These are phyloP conservation scores for Pararge aegeria DNA, from an alignment of 1,140 invertebrate species.

Conservation along the genomic window DNA sequence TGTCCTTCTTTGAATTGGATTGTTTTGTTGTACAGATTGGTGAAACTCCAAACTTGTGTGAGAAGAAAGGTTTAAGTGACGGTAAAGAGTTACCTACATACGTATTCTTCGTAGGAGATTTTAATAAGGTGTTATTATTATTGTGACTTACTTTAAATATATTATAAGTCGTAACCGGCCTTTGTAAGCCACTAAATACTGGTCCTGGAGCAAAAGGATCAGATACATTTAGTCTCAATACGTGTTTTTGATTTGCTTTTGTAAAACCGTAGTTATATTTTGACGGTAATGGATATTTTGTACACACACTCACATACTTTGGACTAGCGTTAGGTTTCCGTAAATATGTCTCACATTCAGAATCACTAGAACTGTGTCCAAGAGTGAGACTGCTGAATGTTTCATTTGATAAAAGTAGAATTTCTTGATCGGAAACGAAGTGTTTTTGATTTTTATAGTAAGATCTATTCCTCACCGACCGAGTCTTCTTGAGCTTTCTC, in stretches of 20 bases:
- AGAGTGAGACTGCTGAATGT: constrained; percentile 73
- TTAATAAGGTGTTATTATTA: constrained; percentile 67
- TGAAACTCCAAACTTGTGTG: constrained; percentile 73
- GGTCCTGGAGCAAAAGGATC: constrained; percentile 77
- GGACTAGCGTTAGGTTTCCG: constrained; percentile 64
- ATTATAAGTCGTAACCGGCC: constrained; percentile 66
- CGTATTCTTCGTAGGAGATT: constrained; percentile 57
- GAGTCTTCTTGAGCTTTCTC: constrained; percentile 77
- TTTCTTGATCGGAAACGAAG: constrained; percentile 79
- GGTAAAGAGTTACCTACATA: constrained; percentile 52
- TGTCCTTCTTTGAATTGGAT: constrained; percentile 53
- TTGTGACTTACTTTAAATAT: constrained; percentile 73
- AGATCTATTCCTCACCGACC: constrained; percentile 76
- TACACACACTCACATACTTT: constrained; percentile 68
- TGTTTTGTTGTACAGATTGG: constrained; percentile 55
- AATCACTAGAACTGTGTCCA: constrained; percentile 75
- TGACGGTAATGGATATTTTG: constrained; percentile 63
- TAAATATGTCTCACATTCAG: constrained; percentile 70
- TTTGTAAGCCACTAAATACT: constrained; percentile 71
- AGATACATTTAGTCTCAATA: constrained; percentile 61
- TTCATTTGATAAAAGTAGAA: constrained; percentile 72
- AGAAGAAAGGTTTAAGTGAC: constrained; percentile 67
- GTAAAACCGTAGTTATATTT: constrained; percentile 65
- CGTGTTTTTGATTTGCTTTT: constrained; percentile 58
- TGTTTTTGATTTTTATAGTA: constrained; percentile 80